Base-by-base conservation (phyloP, 1,140 invertebrate genomes). In the Eufriesea mexicana region DNA sequence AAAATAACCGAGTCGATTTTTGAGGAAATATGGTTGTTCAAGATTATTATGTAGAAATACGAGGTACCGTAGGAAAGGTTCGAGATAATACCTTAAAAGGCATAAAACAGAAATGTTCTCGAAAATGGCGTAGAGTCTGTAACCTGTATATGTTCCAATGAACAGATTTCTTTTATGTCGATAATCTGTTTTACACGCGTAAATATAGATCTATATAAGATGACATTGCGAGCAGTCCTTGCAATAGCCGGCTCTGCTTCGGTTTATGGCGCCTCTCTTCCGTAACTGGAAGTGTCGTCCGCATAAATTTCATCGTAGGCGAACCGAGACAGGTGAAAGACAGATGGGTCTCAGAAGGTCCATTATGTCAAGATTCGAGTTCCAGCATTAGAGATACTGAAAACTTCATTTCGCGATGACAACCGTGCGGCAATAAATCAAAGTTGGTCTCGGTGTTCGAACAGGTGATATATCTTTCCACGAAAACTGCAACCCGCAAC, bases 231-330 rank as follows among this genome's bases (percentile, higher is more conserved):
- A 42, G 35, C n/a, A 74, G 64, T 75, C 61, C 78, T 81, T 79
- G 77, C 78, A 45, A 51, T 14, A 79, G 59, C 54, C 73, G 81
- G 82, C 61, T 86, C 42, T 68, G 57, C 20, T 42, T 77, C 62
- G n/a, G 64, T 89, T 88, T 88, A 85, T 79, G 83, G 71, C 75
- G 76, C 72, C 55, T 77, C 72, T 66, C 57, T 80, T 73, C 87
- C 75, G 79, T 79, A 88, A 89, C 62, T 73, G 76, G 79, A 88
- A 84, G 79, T 86, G 84, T 85, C 79, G 83, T 85, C 79, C 76
- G 84, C 87, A 89, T 89, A 89, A 89, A 88, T 88, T 89, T 74
- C 59, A 85, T 59, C 68, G 79, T 80, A 80, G 72, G 73, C 67
- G 59, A 83, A 72, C 68, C 54, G 59, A 57, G 86, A 86, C 80